These are phyloP conservation scores for Drosophila quinaria DNA, from an alignment of 2,888 invertebrate species.

Conservation along the genomic window DNA sequence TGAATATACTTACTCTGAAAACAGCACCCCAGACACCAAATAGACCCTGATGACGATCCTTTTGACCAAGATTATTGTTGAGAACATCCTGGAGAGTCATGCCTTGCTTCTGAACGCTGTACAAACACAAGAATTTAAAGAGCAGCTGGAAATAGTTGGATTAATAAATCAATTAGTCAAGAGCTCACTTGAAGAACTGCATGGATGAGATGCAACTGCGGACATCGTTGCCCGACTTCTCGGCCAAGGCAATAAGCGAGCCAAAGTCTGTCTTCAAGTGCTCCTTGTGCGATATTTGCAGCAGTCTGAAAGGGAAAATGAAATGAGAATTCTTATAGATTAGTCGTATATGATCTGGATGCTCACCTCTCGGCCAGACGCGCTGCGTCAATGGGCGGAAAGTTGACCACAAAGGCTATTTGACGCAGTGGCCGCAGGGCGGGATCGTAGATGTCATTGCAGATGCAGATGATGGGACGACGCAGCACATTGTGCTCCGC, in stretches of 20 bases:
- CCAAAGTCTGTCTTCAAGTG: slow-evolving; percentile 89
- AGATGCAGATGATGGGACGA: slow-evolving; percentile 98
- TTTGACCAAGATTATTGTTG: slow-evolving; percentile 91
- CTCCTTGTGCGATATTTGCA: slow-evolving; percentile 90
- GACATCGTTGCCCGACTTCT: slow-evolving; percentile 95
- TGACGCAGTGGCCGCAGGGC: slow-evolving; percentile 93
- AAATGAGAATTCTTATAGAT: neutral
- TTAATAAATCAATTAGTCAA: slow-evolving; percentile 43
- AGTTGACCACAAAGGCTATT: slow-evolving; percentile 91
- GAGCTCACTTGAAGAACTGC: slow-evolving; percentile 88
- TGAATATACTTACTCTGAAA: slow-evolving; percentile 87
- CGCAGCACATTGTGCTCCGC: slow-evolving; percentile 88
- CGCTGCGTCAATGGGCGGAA: slow-evolving; percentile 87
- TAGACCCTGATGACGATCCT: slow-evolving; percentile 94
- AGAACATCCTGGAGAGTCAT: slow-evolving; percentile 87
- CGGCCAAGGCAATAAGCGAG: slow-evolving; percentile 91
- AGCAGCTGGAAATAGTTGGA: neutral
- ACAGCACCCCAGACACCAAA: slow-evolving; percentile 94
- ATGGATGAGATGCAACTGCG: slow-evolving; percentile 96
- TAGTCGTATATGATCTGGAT: neutral
- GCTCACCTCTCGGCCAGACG: slow-evolving; percentile 87
- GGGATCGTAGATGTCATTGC: slow-evolving; percentile 97
- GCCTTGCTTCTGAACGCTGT: slow-evolving; percentile 81
- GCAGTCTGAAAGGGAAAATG: slow-evolving; percentile 85
- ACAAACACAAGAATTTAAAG: neutral